Conservation (phyloP, 2,797 vertebrate species). For the Takifugu ocellatus region DNA sequence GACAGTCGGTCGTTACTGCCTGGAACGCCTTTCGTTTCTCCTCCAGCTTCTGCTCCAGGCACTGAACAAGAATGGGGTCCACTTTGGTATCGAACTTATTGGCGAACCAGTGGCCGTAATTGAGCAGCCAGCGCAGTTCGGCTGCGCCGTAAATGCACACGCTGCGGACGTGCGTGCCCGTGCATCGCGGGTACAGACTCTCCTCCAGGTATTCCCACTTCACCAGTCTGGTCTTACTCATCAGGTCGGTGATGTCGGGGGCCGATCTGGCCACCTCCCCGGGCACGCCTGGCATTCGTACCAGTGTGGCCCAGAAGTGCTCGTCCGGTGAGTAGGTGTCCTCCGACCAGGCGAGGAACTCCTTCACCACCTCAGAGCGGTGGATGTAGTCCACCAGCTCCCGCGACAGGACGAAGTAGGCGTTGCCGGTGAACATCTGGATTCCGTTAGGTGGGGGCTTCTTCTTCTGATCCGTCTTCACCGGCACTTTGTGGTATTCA, state of each 20-base stretch:
- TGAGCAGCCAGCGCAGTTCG: conserved; percentile 86
- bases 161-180: conserved; percentile 83
- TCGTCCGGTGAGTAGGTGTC: conserved; percentile 94
- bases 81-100: conserved; percentile 92
- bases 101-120: conserved; percentile 89
- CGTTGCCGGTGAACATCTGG: conserved; percentile 87
- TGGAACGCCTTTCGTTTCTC: conserved; percentile 73
- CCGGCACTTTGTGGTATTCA: conserved; percentile 76
- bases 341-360: conserved; percentile 88
- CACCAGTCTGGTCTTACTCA: conserved; percentile 89
- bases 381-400: conserved; percentile 77
- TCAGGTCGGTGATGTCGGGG: conserved; percentile 84
- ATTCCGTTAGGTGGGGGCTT: conserved; percentile 79
- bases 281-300: conserved; percentile 83
- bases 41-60: conserved; percentile 85
- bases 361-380: conserved; percentile 71
- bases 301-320: conserved; percentile 92
- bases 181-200: conserved; percentile 82
- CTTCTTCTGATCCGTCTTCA: conserved; percentile 78
- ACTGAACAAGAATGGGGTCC: conserved; percentile 86
- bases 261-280: conserved; percentile 78
- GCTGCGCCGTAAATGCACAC: conserved; percentile 88
- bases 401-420: conserved; percentile 87
- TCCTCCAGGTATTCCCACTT: conserved; percentile 90
- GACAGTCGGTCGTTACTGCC: conserved; percentile 16